Conservation (phyloP, 1,140 invertebrate genomes). For the Penaeus indicus region DNA sequence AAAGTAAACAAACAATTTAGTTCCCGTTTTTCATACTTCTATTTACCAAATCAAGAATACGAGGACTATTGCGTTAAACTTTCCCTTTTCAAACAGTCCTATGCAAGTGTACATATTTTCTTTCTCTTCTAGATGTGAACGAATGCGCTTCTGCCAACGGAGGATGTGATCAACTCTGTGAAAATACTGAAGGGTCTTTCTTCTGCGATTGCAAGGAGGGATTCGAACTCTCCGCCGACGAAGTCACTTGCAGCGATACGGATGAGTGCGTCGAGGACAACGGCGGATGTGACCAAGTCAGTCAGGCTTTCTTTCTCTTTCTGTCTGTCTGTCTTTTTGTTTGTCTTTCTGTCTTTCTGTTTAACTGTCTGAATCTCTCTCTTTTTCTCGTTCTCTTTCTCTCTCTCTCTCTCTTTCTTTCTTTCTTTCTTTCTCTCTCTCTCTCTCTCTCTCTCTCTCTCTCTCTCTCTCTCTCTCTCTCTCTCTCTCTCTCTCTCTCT, state of each 20-base stretch:
- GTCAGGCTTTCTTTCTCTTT: too few relatives aligned
- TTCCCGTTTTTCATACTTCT: slow-evolving; percentile 67
- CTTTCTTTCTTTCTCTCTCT: too few relatives aligned
- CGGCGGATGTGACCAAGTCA: slow-evolving; percentile 74
- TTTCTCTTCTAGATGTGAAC: slow-evolving; percentile 74
- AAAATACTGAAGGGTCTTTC: slow-evolving; percentile 83
- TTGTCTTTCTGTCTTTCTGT: too few relatives aligned
- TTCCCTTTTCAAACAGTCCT: slow-evolving; percentile 71
- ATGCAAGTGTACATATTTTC: not conserved
- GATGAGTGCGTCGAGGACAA: slow-evolving; percentile 72
- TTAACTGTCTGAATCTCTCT: too few relatives aligned
- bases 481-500: too few relatives aligned
- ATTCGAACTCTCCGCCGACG: slow-evolving; percentile 72
- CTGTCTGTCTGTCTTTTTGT: too few relatives aligned
- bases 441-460: too few relatives aligned
- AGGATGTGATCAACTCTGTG: slow-evolving; percentile 76
- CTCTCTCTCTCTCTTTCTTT: too few relatives aligned
- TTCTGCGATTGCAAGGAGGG: slow-evolving; percentile 75
- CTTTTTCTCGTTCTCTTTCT: too few relatives aligned
- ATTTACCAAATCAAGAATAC: slow-evolving; percentile 66
- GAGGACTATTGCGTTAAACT: too few relatives aligned
- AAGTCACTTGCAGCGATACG: slow-evolving; percentile 68
- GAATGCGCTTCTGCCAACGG: slow-evolving; percentile 76
- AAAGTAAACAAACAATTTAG: slow-evolving; percentile 69
- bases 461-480: too few relatives aligned